These are phyloP conservation scores for Eulemur macaco DNA, from an alignment of 2,113 vertebrate species.

Conservation along the genomic window DNA sequence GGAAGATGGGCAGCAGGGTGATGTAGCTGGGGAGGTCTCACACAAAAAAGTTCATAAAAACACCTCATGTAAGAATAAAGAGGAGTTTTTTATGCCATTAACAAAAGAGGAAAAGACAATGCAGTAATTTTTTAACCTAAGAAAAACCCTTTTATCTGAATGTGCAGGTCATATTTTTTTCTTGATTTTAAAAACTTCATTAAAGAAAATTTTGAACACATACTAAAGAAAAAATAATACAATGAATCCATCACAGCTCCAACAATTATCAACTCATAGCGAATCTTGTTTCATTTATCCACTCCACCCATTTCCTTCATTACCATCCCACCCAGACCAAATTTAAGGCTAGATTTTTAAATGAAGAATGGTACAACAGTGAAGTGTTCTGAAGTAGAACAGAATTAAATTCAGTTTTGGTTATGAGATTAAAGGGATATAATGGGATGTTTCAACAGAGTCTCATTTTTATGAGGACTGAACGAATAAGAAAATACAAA, in stretches of 20 bases:
- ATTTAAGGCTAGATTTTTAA: constrained; percentile 29
- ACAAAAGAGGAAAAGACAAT: constrained; percentile 5
- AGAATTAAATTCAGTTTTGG: constrained; percentile 36
- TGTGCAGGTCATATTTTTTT: neutral
- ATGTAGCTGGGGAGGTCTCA: neutral
- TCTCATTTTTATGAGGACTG: constrained; percentile 53
- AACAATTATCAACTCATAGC: neutral
- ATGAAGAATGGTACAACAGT: neutral
- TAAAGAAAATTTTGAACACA: constrained; percentile 49
- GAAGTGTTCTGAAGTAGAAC: constrained; percentile 6
- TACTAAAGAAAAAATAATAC: neutral
- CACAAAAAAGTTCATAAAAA: constrained; percentile 9
- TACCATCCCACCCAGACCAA: neutral
- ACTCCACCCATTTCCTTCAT: neutral
- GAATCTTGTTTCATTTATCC: neutral
- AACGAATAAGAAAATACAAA: constrained; percentile 58
- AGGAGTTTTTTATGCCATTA: neutral
- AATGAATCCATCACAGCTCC: neutral
- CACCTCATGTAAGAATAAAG: neutral
- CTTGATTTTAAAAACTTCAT: constrained; percentile 23
- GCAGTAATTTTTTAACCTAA: neutral
- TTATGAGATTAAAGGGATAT: constrained; percentile 36
- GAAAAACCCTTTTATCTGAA: neutral
- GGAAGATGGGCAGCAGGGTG: neutral
- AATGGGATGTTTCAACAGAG: constrained; percentile 21